These are phyloP conservation scores for Sebastes aleutianus DNA, from an alignment of 2,797 vertebrate species.

Conservation along the genomic window DNA sequence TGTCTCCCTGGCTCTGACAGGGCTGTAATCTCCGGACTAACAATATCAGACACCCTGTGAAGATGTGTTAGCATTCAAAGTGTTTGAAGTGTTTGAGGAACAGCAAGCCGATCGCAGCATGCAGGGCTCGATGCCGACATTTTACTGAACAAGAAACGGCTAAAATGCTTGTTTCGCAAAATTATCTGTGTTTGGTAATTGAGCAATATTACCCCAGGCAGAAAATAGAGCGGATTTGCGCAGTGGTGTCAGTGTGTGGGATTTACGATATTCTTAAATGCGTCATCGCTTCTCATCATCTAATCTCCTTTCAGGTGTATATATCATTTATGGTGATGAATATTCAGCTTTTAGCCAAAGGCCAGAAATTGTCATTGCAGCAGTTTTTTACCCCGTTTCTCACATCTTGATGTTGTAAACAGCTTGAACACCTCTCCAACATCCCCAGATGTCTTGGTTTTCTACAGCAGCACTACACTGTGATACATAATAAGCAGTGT, in stretches of 20 bases:
- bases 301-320: slow-evolving; percentile 43
- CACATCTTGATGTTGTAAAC: slow-evolving; percentile 54
- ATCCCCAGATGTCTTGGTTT: slow-evolving; percentile 68
- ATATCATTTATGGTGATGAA: slow-evolving; percentile 30
- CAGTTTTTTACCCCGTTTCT: slow-evolving; percentile 32
- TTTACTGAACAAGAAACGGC: slow-evolving; percentile 32
- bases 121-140: slow-evolving; percentile 45
- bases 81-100: slow-evolving; percentile 70
- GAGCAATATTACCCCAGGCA: neutral
- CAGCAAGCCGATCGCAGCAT: slow-evolving; percentile 44
- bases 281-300: slow-evolving; percentile 26
- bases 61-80: slow-evolving; percentile 72
- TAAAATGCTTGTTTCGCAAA: slow-evolving; percentile 32
- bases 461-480: slow-evolving; percentile 51
- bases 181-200: slow-evolving; percentile 39
- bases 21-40: slow-evolving; percentile 79
- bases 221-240: slow-evolving; percentile 1
- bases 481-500: slow-evolving; percentile 71
- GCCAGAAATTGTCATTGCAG: slow-evolving; percentile 43
- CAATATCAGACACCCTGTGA: slow-evolving; percentile 77
- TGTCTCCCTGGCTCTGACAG: slow-evolving; percentile 72
- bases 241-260: neutral
- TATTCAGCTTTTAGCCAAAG: slow-evolving; percentile 44
- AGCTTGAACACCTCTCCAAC: slow-evolving; percentile 68
- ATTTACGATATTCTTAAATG: slow-evolving; percentile 25